Evolutionary conservation across 2,797 vertebrate species (phyloP), one percentile per base, ranked within the genome.

Genomic region (Cottoperca gobio): DNA sequence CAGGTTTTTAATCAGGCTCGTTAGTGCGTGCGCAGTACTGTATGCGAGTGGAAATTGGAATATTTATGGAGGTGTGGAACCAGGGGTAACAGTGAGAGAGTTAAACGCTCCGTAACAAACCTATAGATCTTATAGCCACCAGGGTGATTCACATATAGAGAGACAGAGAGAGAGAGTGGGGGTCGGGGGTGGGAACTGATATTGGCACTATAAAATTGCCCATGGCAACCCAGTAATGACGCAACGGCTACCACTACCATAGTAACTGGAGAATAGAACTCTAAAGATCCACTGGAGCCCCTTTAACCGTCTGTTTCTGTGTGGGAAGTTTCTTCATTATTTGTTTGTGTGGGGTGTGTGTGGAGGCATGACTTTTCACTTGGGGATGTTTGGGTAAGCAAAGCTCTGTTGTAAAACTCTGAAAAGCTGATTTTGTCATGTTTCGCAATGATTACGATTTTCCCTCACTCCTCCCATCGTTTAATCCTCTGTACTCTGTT

Each of bases 221-320:
- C 85, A 87, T 90, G 73, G 87, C 80, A 92, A 89, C 89, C 48
- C 76, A 65, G 70, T 53, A 61, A 75, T 88, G 88, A 90, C 17
- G 73, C 81, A 87, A 81, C 3, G 2, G 26, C 63, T 66, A 52
- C 62, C 57, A 87, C 81, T 90, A 24, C 89, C 89, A 88, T 90
- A 91, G 90, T 89, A 89, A 93, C 91, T 26, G 39, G 59, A 84
- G 78, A 66, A 80, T 43, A 66, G n/a, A 59, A 75, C 53, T 81
- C 84, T 70, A 40, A 61, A 28, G 63, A 86, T 77, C 55, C 54
- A 66, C 81, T 61, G 61, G 48, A 39, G 75, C 54, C 72, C 73
- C 69, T 81, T 88, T 64, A 57, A 63, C 57, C 40, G 4, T 71
- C 57, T 75, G 63, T 66, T 59, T 73, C 63, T 71, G 81, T 5